Evolutionary conservation across 2,113 vertebrate genomes (phyloP), one percentile per base, ranked within the genome.

Genomic region (Nycticorax nycticorax): DNA sequence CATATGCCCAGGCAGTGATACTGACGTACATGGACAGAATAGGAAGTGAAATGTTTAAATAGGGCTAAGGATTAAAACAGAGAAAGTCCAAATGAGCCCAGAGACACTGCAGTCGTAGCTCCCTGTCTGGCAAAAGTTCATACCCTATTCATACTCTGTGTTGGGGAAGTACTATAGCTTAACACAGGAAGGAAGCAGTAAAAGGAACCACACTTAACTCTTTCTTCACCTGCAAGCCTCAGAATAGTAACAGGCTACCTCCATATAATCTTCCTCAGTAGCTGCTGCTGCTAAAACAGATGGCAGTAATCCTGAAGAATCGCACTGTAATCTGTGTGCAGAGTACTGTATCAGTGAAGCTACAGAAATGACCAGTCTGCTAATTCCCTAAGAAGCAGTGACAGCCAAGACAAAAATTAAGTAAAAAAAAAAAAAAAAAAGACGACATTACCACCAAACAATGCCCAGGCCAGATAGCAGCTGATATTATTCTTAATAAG

Each of bases 21-120:
- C 0, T 59, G 55, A 81, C 21, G 60, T 73, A 63, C 0, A 1
- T 0, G 18, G 52, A 66, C 24, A 85, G 56, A 84, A 83, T 3
- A 55, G 14, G 45, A 90, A 94, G 37, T 37, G 33, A 85, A 79
- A 92, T 32, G 14, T 77, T 94, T 62, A 33, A 43, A 68, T 21
- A 57, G 47, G 7, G n/a, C 23, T 74, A 33, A 63, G 33, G 16
- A 76, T 71, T 85, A 79, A 64, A 73, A 68, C 22, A 57, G 62
- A 94, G 27, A 57, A 63, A 57, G 33, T 78, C 37, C 48, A 89
- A 78, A 89, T 22, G 26, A 33, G 30, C 67, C 59, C 79, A 74
- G n/a, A 53, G 24, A 74, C 15, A 27, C 2, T 71, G 52, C 37
- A 91, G 59, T 33, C 66, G 62, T 3, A 93, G 47, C 52, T 87